Base-by-base conservation (phyloP, 2,797 vertebrate species). In the Argyrosomus regius region DNA sequence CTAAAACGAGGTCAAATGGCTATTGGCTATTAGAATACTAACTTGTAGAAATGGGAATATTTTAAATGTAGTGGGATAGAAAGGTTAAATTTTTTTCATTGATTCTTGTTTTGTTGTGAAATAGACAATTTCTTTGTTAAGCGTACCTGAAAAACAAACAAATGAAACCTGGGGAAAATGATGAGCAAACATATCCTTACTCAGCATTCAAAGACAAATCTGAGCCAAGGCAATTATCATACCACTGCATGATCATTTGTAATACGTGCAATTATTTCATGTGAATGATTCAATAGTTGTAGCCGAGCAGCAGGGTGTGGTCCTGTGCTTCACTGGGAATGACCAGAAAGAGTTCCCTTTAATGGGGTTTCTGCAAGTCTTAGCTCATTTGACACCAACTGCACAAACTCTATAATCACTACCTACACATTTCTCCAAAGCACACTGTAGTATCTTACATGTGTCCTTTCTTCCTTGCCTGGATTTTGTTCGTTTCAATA, bases 221-320 rank as follows among this genome's bases (percentile, higher is more conserved):
- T 53, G 17, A 77, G 57, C 18, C 31, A 9, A 66, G 10, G n/a
- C 9, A 28, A 39, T 67, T 56, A 56, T 50, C 35, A n/a, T 39
- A 46, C 22, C 35, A 11, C 46, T 8, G 5, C 59, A 31, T 5
- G 17, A 65, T 56, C 1, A 16, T 59, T 52, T 65, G 35, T 24
- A 77, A 80, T 28, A 43, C 6, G 8, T 14, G 56, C 22, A 50
- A 49, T 68, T 68, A 58, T 77, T 77, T 46, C 20, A 28, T 43
- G 26, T 54, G 49, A 77, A 49, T 81, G 57, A 67, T 14, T 77
- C 61, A 60, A 46, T 18, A 1, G 58, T 56, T 49, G 41, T 53
- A 54, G 59, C 9, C 4, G 11, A 9, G 12, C 17, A 71, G 73
- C 68, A 71, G 65, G 70, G 78, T 48, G 74, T 31, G 78, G 74